Base-by-base conservation (phyloP, 2,888 invertebrate genomes). In the Drosophila barbarae region DNA sequence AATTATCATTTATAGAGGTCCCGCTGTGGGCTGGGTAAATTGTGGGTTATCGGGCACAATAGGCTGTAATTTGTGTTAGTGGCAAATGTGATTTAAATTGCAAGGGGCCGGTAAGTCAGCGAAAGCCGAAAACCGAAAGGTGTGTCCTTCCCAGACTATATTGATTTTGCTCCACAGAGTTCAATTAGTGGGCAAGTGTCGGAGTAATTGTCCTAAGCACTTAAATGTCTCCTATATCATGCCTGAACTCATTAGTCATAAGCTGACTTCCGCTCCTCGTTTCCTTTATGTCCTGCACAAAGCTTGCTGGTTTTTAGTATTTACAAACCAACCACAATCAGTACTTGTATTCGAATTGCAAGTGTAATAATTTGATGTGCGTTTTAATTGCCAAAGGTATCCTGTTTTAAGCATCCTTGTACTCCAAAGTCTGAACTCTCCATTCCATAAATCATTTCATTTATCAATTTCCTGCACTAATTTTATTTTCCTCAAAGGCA, bases 1-100 rank as follows among this genome's bases (percentile, higher is more conserved):
- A 81, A 81, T 81, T 79, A 80, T 85, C 81, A 83, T 81, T 81
- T 81, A 81, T 79, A 76, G 70, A 71, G 69, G 73, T 41, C 66
- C 59, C 56, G 55, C 41, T 28, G 10, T 26, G 23, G 6, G 36
- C 39, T 47, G 28, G 66, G 51, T 69, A 52, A 81, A 76, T 79
- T 73, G 74, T 67, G 51, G 69, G 50, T 28, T 67, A 60, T 54
- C 68, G 44, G 18, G 60, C 39, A 35, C 53, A 65, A 60, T 54
- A 52, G 68, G 47, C 49, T 55, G 32, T 64, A 54, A 56, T 55
- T 65, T 65, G 65, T 64, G 55, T 65, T 36, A 64, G 55, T 41
- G 59, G 49, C 60, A 82, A 79, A 79, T 79, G 77, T 65, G 69
- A 69, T 79, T 82, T 79, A 79, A 79, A 79, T 79, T 79, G 75